Base-by-base conservation (phyloP, 2,797 vertebrate species). In the Parambassis ranga region DNA sequence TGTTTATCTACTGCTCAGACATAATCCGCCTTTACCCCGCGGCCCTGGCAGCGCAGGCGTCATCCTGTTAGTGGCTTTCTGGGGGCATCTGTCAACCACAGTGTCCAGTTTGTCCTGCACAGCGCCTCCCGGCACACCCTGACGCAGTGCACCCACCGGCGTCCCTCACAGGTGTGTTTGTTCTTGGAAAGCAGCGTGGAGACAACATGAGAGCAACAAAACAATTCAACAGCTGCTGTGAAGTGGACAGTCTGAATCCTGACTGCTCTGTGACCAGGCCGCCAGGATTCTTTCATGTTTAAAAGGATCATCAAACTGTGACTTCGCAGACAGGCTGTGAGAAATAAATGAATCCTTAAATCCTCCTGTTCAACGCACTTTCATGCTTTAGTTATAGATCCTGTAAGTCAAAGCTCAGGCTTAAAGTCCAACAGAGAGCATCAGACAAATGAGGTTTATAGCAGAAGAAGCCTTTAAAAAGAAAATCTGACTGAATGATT, bases 51-150 rank as follows among this genome's bases (percentile, higher is more conserved):
- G 88, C 89, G 65, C 84, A 87, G 79, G 69, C 89, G 85, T 96
- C 93, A 96, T 96, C 95, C 93, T 91, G 91, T 97, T 96, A 96
- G 90, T 90, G 82, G 89, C 86, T 95, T 95, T 94, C 91, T 92
- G 86, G 84, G 91, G 70, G 92, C 94, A 94, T 93, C 93, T 95
- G 94, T 91, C 88, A 90, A 51, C 77, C 66, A 2, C 35, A 3
- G n/a, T 1, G 23, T 52, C 49, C 68, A 10, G 49, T 62, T 35
- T 20, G 42, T 32, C 24, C 38, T 19, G 24, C 20, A 10, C 57
- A 24, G 15, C 37, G 24, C 48, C 31, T 10, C 41, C 51, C 5
- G 3, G 15, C 22, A 26, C 58, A 36, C 23, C n/a, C 3, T 1
- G 2, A 13, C 35, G 10, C 16, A 62, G 23, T 0, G 6, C 15